Conservation (phyloP, 1,140 invertebrate genomes). For the Cataglyphis hispanica region DNA sequence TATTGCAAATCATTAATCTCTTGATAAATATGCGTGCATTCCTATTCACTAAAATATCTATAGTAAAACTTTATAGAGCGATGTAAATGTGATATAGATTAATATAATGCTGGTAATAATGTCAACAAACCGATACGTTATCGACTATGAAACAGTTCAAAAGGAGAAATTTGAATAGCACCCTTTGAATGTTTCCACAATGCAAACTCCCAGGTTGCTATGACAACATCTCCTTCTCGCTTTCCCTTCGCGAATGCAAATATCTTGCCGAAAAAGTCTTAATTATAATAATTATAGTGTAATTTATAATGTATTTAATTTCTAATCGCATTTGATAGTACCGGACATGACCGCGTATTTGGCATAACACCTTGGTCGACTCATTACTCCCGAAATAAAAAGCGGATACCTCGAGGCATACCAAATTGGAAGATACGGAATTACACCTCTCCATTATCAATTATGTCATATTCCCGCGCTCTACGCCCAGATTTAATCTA, state of each 20-base stretch:
- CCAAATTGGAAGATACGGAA: constrained; percentile 59
- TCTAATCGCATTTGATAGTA: not conserved
- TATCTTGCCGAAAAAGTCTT: constrained; percentile 11
- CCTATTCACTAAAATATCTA: constrained; percentile 10
- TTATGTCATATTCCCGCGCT: constrained; percentile 51
- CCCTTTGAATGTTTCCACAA: not conserved
- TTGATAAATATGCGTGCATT: not conserved
- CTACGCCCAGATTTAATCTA: constrained; percentile 49
- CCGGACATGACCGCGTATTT: not conserved
- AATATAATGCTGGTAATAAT: not conserved
- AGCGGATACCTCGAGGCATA: constrained; percentile 32
- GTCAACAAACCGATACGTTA: not conserved
- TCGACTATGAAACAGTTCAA: not conserved
- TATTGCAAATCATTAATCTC: constrained; percentile 28
- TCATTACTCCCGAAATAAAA: constrained; percentile 33
- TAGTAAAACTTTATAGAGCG: not conserved
- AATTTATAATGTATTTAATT: constrained; percentile 45
- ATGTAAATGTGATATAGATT: constrained; percentile 11
- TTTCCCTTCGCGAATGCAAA: constrained; percentile 12
- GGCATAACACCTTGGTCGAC: not conserved
- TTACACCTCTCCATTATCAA: constrained; percentile 56
- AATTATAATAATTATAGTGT: constrained; percentile 43
- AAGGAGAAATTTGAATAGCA: constrained; percentile 15
- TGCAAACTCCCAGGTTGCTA: not conserved
- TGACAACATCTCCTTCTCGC: not conserved